A percentile compares a stretch with the other conserved stretches of the same genome.
Conservation (phyloP, 2,797 vertebrate species). For the Anguilla megastoma region DNA sequence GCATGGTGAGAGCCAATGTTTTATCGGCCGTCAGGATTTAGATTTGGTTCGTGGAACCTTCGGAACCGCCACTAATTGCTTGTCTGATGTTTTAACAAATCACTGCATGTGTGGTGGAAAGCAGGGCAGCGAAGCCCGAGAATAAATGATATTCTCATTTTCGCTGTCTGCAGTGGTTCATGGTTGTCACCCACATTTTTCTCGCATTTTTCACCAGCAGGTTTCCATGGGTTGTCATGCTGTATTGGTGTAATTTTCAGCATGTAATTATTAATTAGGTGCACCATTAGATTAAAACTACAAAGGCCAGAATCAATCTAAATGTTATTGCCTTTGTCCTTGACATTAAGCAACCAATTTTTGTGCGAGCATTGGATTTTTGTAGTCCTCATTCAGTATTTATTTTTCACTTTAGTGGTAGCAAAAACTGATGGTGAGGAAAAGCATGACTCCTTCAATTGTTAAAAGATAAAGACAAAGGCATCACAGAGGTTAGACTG, state of each 20-base stretch:
- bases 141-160: not conserved
- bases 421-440: not conserved
- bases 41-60: not conserved
- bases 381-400: not conserved
- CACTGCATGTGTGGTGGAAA: not conserved
- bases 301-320: not conserved
- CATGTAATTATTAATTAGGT: not conserved
- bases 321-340: not conserved
- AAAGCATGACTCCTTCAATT: not conserved
- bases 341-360: not conserved
- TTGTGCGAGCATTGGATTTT: not conserved
- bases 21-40: not conserved
- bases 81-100: not conserved
- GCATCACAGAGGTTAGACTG: not conserved
- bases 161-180: not conserved
- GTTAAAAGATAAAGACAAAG: not conserved
- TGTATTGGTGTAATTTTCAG: not conserved
- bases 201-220: not conserved
- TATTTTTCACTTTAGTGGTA: not conserved
- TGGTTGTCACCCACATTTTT: not conserved
- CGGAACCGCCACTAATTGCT: not conserved
- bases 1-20: not conserved
- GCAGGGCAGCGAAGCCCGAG: not conserved
- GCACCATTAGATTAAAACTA: not conserved
- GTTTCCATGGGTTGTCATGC: not conserved